Percentiles rank a stretch among this genome's conserved stretches.
phyloP scores from a whole-genome alignment of 2,113 vertebrate species.

The Lampris incognitus region DNA sequence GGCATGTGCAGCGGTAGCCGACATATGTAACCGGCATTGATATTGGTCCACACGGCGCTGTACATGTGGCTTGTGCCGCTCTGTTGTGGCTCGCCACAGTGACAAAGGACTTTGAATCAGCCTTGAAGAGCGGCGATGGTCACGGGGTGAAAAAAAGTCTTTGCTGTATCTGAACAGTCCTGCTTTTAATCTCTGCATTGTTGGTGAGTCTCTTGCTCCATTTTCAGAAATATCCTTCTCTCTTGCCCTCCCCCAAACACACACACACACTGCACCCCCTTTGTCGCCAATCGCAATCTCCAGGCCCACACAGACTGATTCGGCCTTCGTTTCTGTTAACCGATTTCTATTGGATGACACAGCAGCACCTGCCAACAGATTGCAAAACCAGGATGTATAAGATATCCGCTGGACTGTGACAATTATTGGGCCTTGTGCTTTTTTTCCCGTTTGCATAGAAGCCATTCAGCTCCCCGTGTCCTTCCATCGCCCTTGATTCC shows the following conservation, averaged over 20 bases:
- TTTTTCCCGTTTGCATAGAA: constrained; percentile 55
- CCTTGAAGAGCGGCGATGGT: neutral
- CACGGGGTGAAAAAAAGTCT: neutral
- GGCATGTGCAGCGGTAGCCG: too few species aligned
- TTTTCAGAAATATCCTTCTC: neutral
- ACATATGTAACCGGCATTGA: too few species aligned
- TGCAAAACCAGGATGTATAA: constrained; percentile 54
- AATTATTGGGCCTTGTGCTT: constrained; percentile 64
- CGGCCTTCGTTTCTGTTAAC: constrained; percentile 38
- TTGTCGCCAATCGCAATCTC: constrained; percentile 57
- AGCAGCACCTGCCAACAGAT: constrained; percentile 50
- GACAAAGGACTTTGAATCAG: neutral
- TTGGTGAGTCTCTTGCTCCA: constrained; percentile 10
- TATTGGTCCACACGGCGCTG: constrained; percentile 12
- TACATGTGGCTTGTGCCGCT: constrained; percentile 26
- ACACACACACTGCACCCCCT: constrained; percentile 7
- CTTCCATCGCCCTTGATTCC: constrained; percentile 60
- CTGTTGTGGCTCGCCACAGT: neutral
- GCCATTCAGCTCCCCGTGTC: constrained; percentile 56
- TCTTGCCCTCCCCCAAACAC: constrained; percentile 18
- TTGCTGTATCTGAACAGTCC: constrained; percentile 12
- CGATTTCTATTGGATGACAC: constrained; percentile 60
- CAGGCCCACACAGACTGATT: constrained; percentile 32
- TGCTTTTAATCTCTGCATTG: neutral
- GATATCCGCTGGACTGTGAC: constrained; percentile 70